Conservation (phyloP, 2,797 vertebrate genomes). For the Dermochelys coriacea region DNA sequence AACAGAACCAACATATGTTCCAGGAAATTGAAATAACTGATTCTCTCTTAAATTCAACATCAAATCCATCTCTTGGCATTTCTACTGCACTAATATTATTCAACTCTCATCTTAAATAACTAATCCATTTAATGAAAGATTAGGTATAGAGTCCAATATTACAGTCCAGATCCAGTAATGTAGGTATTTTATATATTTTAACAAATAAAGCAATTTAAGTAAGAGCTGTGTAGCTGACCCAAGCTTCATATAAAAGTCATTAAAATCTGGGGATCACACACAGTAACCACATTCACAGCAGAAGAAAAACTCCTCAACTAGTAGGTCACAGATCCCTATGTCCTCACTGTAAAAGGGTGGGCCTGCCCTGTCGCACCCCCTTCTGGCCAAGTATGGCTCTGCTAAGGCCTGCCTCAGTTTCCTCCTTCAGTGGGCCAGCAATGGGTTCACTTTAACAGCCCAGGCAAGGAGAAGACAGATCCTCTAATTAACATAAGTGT, state of each 20-base stretch:
- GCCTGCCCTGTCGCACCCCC: not conserved
- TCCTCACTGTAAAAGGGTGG: not conserved
- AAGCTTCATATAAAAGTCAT: not conserved
- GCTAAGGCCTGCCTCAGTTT: not conserved
- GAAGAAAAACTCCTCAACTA: constrained; percentile 6
- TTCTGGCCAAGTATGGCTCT: not conserved
- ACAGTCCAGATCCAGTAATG: not conserved
- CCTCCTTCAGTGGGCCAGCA: not conserved
- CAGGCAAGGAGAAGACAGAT: not conserved
- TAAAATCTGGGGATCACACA: constrained; percentile 15
- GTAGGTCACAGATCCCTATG: not conserved
- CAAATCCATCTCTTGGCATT: constrained; percentile 25
- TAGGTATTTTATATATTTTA: constrained; percentile 9
- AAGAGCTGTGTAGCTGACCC: not conserved
- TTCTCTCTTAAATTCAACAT: constrained; percentile 20
- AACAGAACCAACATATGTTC: not conserved
- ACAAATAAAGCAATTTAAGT: constrained; percentile 43
- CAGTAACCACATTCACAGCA: not conserved
- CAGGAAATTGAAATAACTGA: constrained; percentile 20
- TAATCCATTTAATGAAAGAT: constrained; percentile 22
- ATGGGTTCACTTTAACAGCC: not conserved
- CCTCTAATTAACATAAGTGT: not conserved
- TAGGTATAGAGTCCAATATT: constrained; percentile 5
- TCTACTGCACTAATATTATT: constrained; percentile 31
- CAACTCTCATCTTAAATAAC: constrained; percentile 16